Percentiles rank a stretch among this genome's conserved stretches.
Evolutionary conservation across 2,113 vertebrate species (phyloP).

Genomic region (Grallaria varia): DNA sequence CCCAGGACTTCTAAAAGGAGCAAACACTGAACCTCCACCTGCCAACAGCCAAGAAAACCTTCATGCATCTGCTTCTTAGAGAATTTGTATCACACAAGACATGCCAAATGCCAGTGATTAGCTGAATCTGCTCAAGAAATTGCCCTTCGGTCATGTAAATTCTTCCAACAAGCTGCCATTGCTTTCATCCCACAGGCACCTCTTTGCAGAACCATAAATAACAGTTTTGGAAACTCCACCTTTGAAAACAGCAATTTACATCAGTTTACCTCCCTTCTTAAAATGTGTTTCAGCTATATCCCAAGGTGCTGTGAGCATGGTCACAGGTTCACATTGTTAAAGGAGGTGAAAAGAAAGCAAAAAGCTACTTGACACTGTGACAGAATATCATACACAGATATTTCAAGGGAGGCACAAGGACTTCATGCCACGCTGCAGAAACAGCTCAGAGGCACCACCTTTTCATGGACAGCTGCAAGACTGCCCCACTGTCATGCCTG

Average conservation of each 20-base stretch:
- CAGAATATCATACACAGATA: background rate
- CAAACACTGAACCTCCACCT: slow-evolving; percentile 95
- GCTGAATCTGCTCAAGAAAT: background rate
- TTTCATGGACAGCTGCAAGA: accelerated
- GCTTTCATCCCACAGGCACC: background rate
- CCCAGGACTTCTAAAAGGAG: slow-evolving; percentile 90
- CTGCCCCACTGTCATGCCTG: background rate
- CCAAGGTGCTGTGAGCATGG: background rate
- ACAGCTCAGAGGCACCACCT: background rate
- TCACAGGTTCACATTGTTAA: background rate
- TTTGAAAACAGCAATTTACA: background rate
- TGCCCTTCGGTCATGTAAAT: background rate
- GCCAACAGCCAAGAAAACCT: background rate
- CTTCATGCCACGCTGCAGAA: background rate
- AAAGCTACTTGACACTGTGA: background rate
- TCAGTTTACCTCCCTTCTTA: background rate
- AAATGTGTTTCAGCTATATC: background rate
- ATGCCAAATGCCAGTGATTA: background rate
- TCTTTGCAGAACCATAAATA: background rate
- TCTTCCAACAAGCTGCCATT: background rate
- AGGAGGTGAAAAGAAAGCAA: background rate
- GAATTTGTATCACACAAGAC: background rate
- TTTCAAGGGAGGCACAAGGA: background rate
- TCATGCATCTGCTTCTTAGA: background rate
- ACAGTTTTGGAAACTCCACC: background rate